Conservation (phyloP, 2,797 vertebrate species). For the Hyperoplus lanceolatus region DNA sequence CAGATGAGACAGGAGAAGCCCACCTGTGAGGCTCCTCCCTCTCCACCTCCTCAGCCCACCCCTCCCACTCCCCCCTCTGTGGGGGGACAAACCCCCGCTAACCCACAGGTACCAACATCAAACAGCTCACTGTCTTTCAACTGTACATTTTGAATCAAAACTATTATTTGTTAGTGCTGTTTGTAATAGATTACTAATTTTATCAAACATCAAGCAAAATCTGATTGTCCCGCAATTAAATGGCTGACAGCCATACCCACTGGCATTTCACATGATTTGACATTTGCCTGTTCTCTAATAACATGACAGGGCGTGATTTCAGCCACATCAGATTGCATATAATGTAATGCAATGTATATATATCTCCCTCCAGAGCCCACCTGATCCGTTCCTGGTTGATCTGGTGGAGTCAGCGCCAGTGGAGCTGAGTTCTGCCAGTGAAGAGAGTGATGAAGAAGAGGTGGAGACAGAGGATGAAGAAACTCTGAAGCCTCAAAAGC, state of each 20-base stretch:
- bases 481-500: conserved; percentile 46
- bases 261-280: neutral
- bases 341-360: neutral
- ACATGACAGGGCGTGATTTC: neutral
- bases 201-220: neutral
- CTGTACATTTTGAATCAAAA: too few relatives aligned
- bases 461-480: conserved; percentile 12
- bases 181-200: neutral
- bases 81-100: conserved; percentile 39
- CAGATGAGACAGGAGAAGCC: conserved; percentile 43
- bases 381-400: conserved; percentile 29
- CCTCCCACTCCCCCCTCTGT: conserved; percentile 32
- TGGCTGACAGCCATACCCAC: neutral
- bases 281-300: neutral
- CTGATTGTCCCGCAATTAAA: too few relatives aligned
- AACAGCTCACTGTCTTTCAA: neutral
- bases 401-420: neutral
- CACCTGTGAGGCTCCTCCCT: conserved; percentile 3
- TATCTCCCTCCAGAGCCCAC: conserved; percentile 58
- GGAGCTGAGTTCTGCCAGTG: conserved; percentile 67
- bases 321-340: neutral
- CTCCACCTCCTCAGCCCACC: conserved; percentile 18
- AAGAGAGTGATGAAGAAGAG: conserved; percentile 47
- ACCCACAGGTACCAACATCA: conserved; percentile 68
- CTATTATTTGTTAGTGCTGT: neutral